These are phyloP conservation scores for Stigmatopora argus DNA, from an alignment of 2,113 vertebrate species.

Conservation along the genomic window DNA sequence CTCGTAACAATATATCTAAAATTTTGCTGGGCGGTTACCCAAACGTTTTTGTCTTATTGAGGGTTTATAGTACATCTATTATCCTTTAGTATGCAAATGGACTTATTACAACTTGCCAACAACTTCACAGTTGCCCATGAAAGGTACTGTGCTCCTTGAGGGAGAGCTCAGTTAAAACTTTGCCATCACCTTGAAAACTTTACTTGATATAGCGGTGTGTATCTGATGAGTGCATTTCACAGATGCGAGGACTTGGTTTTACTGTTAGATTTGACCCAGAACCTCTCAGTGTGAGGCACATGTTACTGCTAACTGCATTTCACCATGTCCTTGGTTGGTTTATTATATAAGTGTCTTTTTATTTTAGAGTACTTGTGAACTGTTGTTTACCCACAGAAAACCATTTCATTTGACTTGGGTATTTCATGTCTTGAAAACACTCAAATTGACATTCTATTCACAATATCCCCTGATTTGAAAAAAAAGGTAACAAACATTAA, in stretches of 20 bases:
- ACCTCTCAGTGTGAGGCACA: neutral
- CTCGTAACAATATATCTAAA: neutral
- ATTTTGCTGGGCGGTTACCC: neutral
- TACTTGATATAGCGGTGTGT: neutral
- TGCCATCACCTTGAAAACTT: neutral
- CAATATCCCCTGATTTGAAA: too few species aligned
- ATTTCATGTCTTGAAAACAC: neutral
- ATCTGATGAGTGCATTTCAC: neutral
- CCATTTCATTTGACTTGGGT: too few species aligned
- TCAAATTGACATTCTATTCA: neutral
- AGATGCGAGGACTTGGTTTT: neutral
- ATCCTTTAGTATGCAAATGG: neutral
- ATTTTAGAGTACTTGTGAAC: neutral
- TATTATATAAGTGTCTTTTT: neutral
- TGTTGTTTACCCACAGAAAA: neutral
- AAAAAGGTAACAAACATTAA: neutral
- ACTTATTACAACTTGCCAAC: neutral
- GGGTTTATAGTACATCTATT: neutral
- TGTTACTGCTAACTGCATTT: neutral
- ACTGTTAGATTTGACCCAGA: neutral
- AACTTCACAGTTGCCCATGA: neutral
- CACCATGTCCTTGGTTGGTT: neutral
- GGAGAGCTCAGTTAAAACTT: neutral
- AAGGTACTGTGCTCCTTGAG: neutral
- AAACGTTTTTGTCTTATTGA: neutral